Evolutionary conservation across 2,113 vertebrate species (phyloP), one percentile per base, ranked within the genome.

Genomic region (Papio anubis): DNA sequence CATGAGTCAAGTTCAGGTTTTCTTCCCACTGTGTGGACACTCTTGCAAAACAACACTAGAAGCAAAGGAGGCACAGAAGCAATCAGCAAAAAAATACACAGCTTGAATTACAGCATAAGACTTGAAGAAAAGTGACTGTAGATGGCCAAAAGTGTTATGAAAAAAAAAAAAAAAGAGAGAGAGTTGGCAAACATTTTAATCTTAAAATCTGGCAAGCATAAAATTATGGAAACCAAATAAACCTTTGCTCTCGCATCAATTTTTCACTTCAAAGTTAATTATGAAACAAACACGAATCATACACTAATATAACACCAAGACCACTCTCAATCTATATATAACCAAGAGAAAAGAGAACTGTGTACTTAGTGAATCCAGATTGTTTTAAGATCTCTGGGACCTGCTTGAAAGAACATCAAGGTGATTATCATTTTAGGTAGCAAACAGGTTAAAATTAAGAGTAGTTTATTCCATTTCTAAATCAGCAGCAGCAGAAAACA

Each of bases 1-100:
- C 48, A 52, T 5, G 23, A 97, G 96, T 97, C 93, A 96, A 96
- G 97, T 85, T 89, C 79, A 0, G 93, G 92, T 97, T 93, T 94
- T 92, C 94, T 61, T 91, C 95, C 76, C 92, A 80, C 48, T 78
- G 45, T 76, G 88, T 55, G 52, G 80, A 68, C 78, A 79, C 68
- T 64, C 57, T n/a, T 57, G 45, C n/a, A 38, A 90, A 94, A 2
- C 43, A 94, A 91, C 55, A 35, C 4, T 80, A 88, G 68, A 93
- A 64, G 95, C 38, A 75, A 90, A 96, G 76, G 72, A 93, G 48
- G 55, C 16, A 61, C 50, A 18, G 0, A 52, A 83, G 59, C 80
- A 96, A 97, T 82, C 82, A 82, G 89, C 92, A 90, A 59, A 73
- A 93, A 93, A 95, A 91, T 2, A 84, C n/a, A 80, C 0, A 95